phyloP scores from a whole-genome alignment of 2,797 vertebrate genomes.

The Pelobates cultripes region DNA sequence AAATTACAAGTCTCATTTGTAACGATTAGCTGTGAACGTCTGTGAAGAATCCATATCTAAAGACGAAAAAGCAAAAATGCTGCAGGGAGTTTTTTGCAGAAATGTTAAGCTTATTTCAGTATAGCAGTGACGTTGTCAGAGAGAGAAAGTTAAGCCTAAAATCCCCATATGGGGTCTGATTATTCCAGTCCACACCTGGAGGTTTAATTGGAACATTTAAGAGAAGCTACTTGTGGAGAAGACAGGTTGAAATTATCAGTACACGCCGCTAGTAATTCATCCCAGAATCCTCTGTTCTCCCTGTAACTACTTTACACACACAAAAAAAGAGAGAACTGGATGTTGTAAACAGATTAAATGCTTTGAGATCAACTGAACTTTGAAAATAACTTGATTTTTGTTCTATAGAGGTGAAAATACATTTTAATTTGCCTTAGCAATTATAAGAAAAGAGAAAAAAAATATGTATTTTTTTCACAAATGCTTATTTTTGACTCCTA shows the following conservation, averaged over 20 bases:
- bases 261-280: constrained; percentile 22
- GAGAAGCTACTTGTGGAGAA: constrained; percentile 20
- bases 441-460: too few species aligned
- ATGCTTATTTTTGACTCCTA: too few species aligned
- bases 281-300: background rate
- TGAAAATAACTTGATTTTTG: too few species aligned
- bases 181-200: constrained; percentile 38
- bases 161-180: constrained; percentile 45
- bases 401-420: too few species aligned
- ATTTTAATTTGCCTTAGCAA: too few species aligned
- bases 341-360: constrained; percentile 6
- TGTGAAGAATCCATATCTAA: constrained; percentile 30
- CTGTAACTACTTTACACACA: background rate
- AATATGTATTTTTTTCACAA: too few species aligned
- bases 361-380: too few species aligned
- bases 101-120: constrained; percentile 14
- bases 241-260: constrained; percentile 16
- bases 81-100: constrained; percentile 27
- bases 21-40: constrained; percentile 3
- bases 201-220: constrained; percentile 51
- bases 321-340: background rate
- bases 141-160: constrained; percentile 39
- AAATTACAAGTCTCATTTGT: constrained; percentile 27
- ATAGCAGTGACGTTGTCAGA: constrained; percentile 27
- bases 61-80: constrained; percentile 24